Evolutionary conservation across 2,797 vertebrate species (phyloP).

Genomic region (Dipus sagitta): DNA sequence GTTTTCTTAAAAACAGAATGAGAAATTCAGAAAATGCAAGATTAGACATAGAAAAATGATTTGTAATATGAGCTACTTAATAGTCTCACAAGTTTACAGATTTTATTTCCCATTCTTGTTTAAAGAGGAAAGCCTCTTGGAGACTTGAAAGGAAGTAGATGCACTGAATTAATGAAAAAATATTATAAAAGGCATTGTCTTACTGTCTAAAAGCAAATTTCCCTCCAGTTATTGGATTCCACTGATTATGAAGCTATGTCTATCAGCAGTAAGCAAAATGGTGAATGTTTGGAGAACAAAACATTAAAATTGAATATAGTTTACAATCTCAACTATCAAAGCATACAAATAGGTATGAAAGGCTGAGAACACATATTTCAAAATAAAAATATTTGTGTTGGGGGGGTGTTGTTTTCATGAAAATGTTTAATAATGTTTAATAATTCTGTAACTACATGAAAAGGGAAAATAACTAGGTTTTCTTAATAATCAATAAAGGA

Average conservation of each 20-base stretch:
- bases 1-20: conserved; percentile 41
- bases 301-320: conserved; percentile 36
- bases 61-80: conserved; percentile 16
- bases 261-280: not conserved
- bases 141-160: conserved; percentile 58
- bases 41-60: conserved; percentile 14
- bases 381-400: conserved; percentile 39
- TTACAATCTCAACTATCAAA: conserved; percentile 35
- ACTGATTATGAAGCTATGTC: conserved; percentile 32
- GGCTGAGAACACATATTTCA: not conserved
- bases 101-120: conserved; percentile 52
- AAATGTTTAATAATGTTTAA: conserved; percentile 49
- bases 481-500: conserved; percentile 20
- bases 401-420: not conserved
- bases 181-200: not conserved
- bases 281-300: conserved; percentile 13
- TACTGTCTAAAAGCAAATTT: conserved; percentile 28
- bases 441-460: not conserved
- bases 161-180: not conserved
- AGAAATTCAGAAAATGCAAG: conserved; percentile 60
- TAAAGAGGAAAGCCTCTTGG: conserved; percentile 38
- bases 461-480: not conserved
- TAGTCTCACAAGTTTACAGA: conserved; percentile 50
- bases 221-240: not conserved
- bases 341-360: not conserved